Conservation (phyloP, 2,797 vertebrate species). For the Anguilla marmorata region DNA sequence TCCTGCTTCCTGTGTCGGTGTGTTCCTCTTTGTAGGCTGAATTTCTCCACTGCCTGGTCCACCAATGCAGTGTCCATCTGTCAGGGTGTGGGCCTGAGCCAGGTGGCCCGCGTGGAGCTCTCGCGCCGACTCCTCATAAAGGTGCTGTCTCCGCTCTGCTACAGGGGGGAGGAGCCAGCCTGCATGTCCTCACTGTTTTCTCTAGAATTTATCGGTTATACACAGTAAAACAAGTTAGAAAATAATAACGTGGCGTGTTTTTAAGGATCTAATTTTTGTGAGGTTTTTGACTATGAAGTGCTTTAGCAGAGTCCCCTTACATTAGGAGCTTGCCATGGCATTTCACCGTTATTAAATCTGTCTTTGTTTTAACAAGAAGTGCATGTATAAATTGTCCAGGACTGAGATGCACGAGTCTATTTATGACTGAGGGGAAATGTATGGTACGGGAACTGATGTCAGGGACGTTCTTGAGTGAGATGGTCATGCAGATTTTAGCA, state of each 20-base stretch:
- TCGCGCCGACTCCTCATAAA: slow-evolving; percentile 82
- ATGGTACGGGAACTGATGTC: background rate
- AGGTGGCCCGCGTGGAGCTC: slow-evolving; percentile 78
- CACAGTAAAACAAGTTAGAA: background rate
- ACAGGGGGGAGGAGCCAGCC: background rate
- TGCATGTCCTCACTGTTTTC: background rate
- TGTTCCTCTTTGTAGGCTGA: slow-evolving; percentile 69
- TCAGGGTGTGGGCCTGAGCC: slow-evolving; percentile 72
- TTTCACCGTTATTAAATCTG: background rate
- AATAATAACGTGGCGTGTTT: background rate
- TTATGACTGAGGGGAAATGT: background rate
- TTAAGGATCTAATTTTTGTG: background rate
- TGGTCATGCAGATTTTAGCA: background rate
- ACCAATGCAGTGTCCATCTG: slow-evolving; percentile 89
- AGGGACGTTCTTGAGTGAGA: background rate
- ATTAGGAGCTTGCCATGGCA: background rate
- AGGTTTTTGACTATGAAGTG: background rate
- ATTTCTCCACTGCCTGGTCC: slow-evolving; percentile 86
- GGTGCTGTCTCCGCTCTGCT: slow-evolving; percentile 59
- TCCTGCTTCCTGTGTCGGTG: background rate
- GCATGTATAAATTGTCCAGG: background rate
- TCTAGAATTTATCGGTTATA: background rate
- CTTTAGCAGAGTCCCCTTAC: background rate
- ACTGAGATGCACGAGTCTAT: background rate
- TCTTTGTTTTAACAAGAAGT: background rate